Conservation (phyloP, 2,797 vertebrate species). For the Bovichtus variegatus region DNA sequence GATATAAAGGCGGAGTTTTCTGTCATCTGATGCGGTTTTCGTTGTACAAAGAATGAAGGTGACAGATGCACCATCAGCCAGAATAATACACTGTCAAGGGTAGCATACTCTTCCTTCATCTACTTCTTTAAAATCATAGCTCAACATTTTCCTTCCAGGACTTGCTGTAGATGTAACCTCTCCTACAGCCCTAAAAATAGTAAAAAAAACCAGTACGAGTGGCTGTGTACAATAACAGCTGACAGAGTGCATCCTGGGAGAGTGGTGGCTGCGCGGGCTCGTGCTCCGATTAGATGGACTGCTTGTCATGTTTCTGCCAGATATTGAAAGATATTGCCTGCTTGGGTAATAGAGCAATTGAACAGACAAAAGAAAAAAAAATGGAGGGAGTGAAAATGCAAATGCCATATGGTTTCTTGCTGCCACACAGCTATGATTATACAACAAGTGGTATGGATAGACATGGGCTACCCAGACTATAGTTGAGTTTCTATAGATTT, state of each 20-base stretch:
- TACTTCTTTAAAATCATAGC: slow-evolving; percentile 29
- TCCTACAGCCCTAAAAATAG: background rate
- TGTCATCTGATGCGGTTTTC: slow-evolving; percentile 18
- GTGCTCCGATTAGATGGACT: slow-evolving; percentile 55
- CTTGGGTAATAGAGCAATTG: slow-evolving; percentile 54
- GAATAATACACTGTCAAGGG: slow-evolving; percentile 33
- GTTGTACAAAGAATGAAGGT: slow-evolving; percentile 21
- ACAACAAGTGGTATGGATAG: slow-evolving; percentile 1
- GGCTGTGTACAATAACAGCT: slow-evolving; percentile 38
- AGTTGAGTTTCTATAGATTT: background rate
- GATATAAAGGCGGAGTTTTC: slow-evolving; percentile 21
- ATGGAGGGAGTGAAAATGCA: slow-evolving; percentile 27
- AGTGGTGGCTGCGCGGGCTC: slow-evolving; percentile 35
- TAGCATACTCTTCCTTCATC: slow-evolving; percentile 16
- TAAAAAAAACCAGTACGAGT: slow-evolving; percentile 20
- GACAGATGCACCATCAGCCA: slow-evolving; percentile 33
- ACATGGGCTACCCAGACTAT: background rate
- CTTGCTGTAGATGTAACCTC: background rate
- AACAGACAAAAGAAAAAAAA: slow-evolving; percentile 32
- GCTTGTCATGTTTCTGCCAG: slow-evolving; percentile 70
- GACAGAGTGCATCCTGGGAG: slow-evolving; percentile 46
- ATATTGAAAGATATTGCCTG: slow-evolving; percentile 47
- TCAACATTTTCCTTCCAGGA: slow-evolving; percentile 6
- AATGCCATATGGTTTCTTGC: slow-evolving; percentile 26
- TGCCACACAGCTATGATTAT: slow-evolving; percentile 27